Base-by-base conservation (phyloP, 1,140 invertebrate species). In the Campodea augens region DNA sequence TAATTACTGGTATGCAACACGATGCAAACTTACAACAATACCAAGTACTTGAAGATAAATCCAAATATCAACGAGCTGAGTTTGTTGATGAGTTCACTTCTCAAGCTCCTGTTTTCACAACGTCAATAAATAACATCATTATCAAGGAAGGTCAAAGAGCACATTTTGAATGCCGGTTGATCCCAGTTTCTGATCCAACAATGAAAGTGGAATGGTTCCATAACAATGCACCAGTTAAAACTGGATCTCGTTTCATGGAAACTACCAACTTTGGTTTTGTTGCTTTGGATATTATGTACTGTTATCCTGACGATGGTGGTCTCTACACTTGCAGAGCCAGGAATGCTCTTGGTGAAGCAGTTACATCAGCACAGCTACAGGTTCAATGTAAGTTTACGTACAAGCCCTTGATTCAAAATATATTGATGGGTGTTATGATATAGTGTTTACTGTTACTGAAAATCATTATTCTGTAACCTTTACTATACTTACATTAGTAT, bases 191-290 rank as follows among this genome's bases (percentile, higher is more conserved):
- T 29, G 93, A 98, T 68, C 74, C 86, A 1, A 86, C 85, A 0
- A 85, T 98, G 81, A 88, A 85, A 61, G 89, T 98, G 0, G 87
- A 96, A 67, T 99, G 95, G 95, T 95, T 87, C 66, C 87, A 91
- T 50, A 91, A 97, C 59, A 89, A 86, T 55, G 68, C 75, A 49
- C 81, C 85, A 1, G 65, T 91, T 0, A 89, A 89, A 61, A 83
- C 81, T 45, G 83, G 84, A 7, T 87, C 84, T 0, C 70, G 85
- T 52, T 90, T 91, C 57, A 79, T 81, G 5, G 86, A 90, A 68
- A 89, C 85, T 7, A 89, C 90, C 55, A 91, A 83, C 61, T 95
- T 95, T 60, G 89, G 89, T 29, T 93, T 89, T 59, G 86, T 92
- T 12, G 87, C 88, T 27, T 59, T 93, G 27, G 89, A 93, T 54